Conservation (phyloP, 2,888 invertebrate species). For the Temnothorax unifasciatus region DNA sequence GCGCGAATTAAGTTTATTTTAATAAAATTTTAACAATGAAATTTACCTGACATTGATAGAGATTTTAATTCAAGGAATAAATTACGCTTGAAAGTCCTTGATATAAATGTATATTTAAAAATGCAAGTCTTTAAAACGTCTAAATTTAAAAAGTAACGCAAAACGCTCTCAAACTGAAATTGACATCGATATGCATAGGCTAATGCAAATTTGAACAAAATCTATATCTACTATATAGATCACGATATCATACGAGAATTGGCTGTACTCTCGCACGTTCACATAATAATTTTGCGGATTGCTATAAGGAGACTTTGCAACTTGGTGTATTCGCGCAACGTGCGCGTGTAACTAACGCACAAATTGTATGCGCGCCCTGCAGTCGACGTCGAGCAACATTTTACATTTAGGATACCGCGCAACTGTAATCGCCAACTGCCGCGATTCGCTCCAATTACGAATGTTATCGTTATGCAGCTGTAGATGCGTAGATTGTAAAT, state of each 20-base stretch:
- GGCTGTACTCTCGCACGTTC: background rate
- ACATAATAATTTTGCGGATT: conserved; percentile 4
- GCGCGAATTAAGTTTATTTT: background rate
- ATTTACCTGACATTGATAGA: background rate
- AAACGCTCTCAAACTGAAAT: background rate
- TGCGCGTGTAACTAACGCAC: conserved; percentile 39
- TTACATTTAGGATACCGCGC: conserved; percentile 28
- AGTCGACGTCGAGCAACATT: conserved; percentile 25
- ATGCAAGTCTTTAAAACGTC: background rate
- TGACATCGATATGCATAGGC: background rate
- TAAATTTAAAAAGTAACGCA: background rate
- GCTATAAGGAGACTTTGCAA: conserved; percentile 16
- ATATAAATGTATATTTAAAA: background rate
- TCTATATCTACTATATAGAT: background rate
- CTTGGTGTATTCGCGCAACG: conserved; percentile 11
- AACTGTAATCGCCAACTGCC: conserved; percentile 34
- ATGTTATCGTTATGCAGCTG: conserved; percentile 27
- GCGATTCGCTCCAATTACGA: conserved; percentile 32
- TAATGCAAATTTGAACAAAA: background rate
- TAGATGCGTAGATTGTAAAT: conserved; percentile 20
- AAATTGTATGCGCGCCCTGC: conserved; percentile 21
- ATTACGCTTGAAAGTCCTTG: background rate
- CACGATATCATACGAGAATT: background rate
- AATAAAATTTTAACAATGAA: conserved; percentile 7
- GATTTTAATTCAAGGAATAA: background rate